phyloP scores from a whole-genome alignment of 2,113 vertebrate species.

The Podarcis muralis region DNA sequence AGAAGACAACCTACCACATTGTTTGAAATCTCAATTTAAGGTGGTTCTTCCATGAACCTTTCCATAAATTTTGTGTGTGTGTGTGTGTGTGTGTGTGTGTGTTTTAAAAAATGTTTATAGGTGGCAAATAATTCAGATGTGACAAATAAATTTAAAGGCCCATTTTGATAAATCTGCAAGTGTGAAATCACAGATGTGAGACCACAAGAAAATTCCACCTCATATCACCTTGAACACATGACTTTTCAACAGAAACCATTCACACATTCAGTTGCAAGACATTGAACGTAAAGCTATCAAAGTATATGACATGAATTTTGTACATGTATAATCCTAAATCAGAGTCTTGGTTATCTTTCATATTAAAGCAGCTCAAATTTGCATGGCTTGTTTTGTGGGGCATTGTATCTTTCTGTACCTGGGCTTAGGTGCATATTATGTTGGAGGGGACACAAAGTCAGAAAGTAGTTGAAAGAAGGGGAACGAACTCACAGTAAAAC shows the following conservation, averaged over 20 bases:
- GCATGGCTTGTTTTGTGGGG: not conserved
- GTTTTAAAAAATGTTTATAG: not conserved
- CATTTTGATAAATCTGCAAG: not conserved
- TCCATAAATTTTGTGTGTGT: not conserved
- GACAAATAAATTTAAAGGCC: not conserved
- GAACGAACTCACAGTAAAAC: no score
- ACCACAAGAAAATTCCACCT: not conserved
- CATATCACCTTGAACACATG: not conserved
- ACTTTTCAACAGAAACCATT: not conserved
- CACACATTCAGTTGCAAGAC: not conserved
- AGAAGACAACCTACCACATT: constrained; percentile 27
- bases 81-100: accelerated
- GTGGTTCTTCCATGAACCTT: constrained; percentile 23
- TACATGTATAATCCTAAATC: not conserved
- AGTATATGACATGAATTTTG: not conserved
- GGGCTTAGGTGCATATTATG: not conserved
- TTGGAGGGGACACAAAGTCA: no score
- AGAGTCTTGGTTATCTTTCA: not conserved
- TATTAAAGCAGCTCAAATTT: not conserved
- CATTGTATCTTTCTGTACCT: not conserved
- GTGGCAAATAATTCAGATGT: not conserved
- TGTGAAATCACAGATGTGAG: not conserved
- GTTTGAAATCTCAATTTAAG: constrained; percentile 38
- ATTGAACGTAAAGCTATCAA: not conserved
- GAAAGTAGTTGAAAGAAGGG: no score